A percentile compares a stretch with the other conserved stretches of the same genome.
Conservation (phyloP, 1,140 invertebrate genomes). For the Acyrthosiphon pisum region DNA sequence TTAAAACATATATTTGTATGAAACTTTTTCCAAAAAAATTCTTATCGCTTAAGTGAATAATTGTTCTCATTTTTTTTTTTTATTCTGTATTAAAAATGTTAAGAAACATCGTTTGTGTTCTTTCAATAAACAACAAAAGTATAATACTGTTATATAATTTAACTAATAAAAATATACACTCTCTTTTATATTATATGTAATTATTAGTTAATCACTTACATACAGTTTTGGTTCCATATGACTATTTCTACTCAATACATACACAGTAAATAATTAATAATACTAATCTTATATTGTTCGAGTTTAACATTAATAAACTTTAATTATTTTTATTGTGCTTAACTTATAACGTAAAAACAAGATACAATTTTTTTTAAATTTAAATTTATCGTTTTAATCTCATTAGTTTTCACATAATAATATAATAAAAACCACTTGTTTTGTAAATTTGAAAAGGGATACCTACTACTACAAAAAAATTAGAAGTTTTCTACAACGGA, state of each 20-base stretch:
- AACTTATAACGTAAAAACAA: background rate
- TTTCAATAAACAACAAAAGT: background rate
- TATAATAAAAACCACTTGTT: background rate
- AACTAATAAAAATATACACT: too few relatives aligned
- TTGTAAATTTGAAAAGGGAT: background rate
- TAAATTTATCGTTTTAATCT: background rate
- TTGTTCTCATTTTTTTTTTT: background rate
- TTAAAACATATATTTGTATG: too few relatives aligned
- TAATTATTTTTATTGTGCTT: background rate
- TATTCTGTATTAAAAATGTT: background rate
- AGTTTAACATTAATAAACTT: background rate
- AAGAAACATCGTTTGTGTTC: background rate
- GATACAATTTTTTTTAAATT: background rate
- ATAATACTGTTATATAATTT: too few relatives aligned
- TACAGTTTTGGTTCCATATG: too few relatives aligned
- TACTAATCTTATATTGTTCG: background rate
- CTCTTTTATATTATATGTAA: too few relatives aligned
- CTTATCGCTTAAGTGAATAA: background rate
- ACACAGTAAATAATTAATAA: background rate
- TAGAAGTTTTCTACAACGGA: background rate
- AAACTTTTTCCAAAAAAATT: too few relatives aligned
- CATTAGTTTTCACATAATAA: background rate
- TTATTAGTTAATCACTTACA: too few relatives aligned
- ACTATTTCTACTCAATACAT: too few relatives aligned
- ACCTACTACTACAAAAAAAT: background rate